phyloP scores from a whole-genome alignment of 1,140 invertebrate species.

The Drosophila simulans region DNA sequence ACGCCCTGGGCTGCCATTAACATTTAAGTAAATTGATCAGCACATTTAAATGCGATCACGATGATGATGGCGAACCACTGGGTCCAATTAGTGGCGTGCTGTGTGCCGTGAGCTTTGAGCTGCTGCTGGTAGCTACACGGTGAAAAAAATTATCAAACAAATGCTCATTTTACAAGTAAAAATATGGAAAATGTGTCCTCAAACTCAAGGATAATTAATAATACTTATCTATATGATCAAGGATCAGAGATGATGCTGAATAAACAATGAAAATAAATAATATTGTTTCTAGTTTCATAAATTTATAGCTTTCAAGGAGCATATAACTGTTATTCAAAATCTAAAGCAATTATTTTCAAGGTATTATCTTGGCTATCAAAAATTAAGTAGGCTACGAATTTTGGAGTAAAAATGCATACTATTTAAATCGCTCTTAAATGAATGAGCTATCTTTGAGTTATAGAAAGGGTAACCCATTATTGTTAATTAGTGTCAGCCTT shows the following conservation, averaged over 20 bases:
- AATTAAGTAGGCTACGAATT: no score
- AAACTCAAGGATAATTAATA: no score
- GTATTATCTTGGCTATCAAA: no score
- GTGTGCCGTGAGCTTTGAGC: slow-evolving; percentile 47
- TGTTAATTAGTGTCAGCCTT: not conserved
- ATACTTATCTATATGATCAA: no score
- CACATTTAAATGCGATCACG: slow-evolving; percentile 82
- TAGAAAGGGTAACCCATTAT: not conserved
- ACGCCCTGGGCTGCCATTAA: slow-evolving; percentile 72
- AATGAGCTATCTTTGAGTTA: not conserved
- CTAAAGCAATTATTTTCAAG: no score
- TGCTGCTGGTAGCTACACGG: slow-evolving; percentile 40
- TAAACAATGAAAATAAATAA: no score
- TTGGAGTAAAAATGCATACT: no score
- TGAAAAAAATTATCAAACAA: not conserved
- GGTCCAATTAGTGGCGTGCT: slow-evolving; percentile 78
- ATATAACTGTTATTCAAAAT: no score
- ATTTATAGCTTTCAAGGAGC: no score
- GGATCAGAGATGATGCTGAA: no score
- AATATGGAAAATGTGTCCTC: not conserved
- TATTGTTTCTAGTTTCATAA: no score
- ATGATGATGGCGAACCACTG: slow-evolving; percentile 61
- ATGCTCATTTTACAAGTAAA: not conserved
- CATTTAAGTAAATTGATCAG: slow-evolving; percentile 82
- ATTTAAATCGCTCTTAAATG: no score